Evolutionary conservation across 2,888 invertebrate species (phyloP), one percentile per base, ranked within the genome.

Genomic region (Chalcis sispes): DNA sequence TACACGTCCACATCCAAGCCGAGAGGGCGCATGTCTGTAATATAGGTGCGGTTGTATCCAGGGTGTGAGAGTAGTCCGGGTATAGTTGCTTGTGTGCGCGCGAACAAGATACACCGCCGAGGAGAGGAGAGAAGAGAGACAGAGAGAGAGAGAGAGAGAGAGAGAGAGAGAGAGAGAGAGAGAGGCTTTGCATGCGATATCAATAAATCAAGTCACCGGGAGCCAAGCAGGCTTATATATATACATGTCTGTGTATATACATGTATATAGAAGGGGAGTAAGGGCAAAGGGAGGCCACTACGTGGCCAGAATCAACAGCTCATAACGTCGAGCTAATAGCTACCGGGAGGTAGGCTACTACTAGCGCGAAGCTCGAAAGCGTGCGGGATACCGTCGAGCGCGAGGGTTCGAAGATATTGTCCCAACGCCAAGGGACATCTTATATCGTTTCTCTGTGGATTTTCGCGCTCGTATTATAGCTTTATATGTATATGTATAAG

Each of bases 241-340:
- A n/a, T n/a, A n/a, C n/a, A n/a, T n/a, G n/a, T n/a, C n/a, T n/a
- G n/a, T n/a, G n/a, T n/a, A n/a, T n/a, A n/a, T n/a, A n/a, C 18
- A 50, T 48, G 70, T 32, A 46, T 36, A 36, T 4, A 36, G 36
- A 36, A 36, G 10, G 10, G 36, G 36, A 15, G 15, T 42, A 15
- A 15, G n/a, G n/a, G n/a, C n/a, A n/a, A 15, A 42, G 8, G 15
- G 42, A 82, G 84, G 83, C 85, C 82, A 85, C 66, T 88, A 88
- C 88, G 87, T 88, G 88, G 88, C 87, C 86, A 87, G 88, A 88
- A 88, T 88, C 88, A 88, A 88, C 88, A 88, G 88, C 88, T 88
- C 88, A 88, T 88, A 88, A 88, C 88, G 86, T 83, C 83, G 86
- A n/a, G 87, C 88, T 88, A 88, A 88, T 88, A 88, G 88, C 88